Conservation (phyloP, 2,888 invertebrate species). For the Thelaira solivaga region DNA sequence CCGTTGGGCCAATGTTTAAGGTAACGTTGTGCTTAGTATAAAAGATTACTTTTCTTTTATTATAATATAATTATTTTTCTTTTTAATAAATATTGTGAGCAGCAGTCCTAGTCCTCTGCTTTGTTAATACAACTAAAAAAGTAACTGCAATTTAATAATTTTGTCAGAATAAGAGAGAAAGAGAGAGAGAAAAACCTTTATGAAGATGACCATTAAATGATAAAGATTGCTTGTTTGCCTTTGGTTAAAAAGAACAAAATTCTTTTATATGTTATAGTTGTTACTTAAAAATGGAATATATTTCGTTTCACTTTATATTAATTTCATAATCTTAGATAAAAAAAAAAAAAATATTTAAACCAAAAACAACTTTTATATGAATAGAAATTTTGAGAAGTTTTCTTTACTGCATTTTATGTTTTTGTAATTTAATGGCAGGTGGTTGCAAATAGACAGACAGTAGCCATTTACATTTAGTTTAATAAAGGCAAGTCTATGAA, state of each 20-base stretch:
- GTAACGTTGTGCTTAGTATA: too few relatives aligned
- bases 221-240: slow-evolving; percentile 43
- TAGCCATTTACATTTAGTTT: background rate
- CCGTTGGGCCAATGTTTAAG: too few relatives aligned
- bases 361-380: slow-evolving; percentile 19
- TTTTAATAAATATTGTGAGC: background rate
- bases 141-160: background rate
- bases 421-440: background rate
- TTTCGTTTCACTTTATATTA: slow-evolving; percentile 16
- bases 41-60: too few relatives aligned
- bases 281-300: background rate
- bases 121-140: too few relatives aligned
- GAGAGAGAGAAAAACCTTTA: background rate
- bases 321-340: slow-evolving; percentile 50
- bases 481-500: slow-evolving; percentile 50
- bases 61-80: background rate
- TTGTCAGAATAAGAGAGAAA: background rate
- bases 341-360: background rate
- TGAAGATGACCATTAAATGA: slow-evolving; percentile 53
- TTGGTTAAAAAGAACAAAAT: slow-evolving; percentile 21
- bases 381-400: slow-evolving; percentile 16
- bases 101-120: too few relatives aligned
- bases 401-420: background rate
- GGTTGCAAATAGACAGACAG: background rate
- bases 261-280: background rate